Evolutionary conservation across 2,888 invertebrate species (phyloP), one percentile per base, ranked within the genome.

Genomic region (Lochmaea crataegi): DNA sequence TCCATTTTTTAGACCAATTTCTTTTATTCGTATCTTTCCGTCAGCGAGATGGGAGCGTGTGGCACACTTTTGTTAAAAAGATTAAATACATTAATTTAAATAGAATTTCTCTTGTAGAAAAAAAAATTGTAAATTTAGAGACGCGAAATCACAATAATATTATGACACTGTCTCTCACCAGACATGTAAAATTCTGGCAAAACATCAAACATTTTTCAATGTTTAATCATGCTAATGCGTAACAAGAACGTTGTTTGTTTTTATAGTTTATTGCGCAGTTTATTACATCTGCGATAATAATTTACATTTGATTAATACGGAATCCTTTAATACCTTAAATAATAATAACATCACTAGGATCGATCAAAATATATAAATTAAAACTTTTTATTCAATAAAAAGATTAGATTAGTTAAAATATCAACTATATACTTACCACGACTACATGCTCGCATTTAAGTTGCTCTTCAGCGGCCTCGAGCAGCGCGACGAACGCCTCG

Each of bases 381-480:
- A 41, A 41, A 41, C 41, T 41, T n/a, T n/a, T n/a, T n/a, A n/a
- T n/a, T n/a, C n/a, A n/a, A n/a, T n/a, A n/a, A n/a, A n/a, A n/a
- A n/a, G n/a, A n/a, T n/a, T n/a, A n/a, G n/a, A n/a, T n/a, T n/a
- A n/a, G n/a, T n/a, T n/a, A n/a, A n/a, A n/a, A n/a, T n/a, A n/a
- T n/a, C 10, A 12, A 12, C 12, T 12, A 16, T 11, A 4, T 75
- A 84, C 85, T 81, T 81, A 94, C 91, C 76, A 94, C 90, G 79
- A 94, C 89, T 83, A 95, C 94, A 84, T 94, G 92, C 80, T 91
- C 90, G 86, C 96, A 96, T 76, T 92, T 92, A 68, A 98, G 91
- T 77, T 94, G 92, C 85, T 98, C 98, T 87, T 98, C 98, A 68
- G 97, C 98, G 85, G 96, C 97, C 89, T 98, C 98, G 82, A 98